phyloP scores from a whole-genome alignment of 2,113 vertebrate genomes.

The Sander vitreus region DNA sequence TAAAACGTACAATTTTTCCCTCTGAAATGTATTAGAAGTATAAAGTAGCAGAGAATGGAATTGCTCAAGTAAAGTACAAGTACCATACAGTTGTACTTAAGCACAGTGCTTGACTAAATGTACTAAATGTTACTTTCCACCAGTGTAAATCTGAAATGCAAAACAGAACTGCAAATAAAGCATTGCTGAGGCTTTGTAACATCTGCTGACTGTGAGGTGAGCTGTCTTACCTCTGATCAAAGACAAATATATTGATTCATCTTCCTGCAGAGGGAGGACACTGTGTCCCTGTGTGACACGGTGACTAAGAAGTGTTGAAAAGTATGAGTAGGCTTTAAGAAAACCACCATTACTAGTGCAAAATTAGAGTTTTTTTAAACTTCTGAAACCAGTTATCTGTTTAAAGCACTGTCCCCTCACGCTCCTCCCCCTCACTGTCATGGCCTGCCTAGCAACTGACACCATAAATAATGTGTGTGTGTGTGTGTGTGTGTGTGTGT shows the following conservation, averaged over 20 bases:
- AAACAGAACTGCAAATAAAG: not conserved
- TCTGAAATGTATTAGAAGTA: too few species aligned
- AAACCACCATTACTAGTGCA: not conserved
- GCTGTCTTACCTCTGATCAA: not conserved
- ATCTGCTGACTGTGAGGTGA: not conserved
- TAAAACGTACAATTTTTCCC: too few species aligned
- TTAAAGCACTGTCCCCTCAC: slow-evolving; percentile 51
- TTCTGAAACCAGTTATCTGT: slow-evolving; percentile 3
- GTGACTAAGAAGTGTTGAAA: not conserved
- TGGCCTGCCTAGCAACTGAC: slow-evolving; percentile 78
- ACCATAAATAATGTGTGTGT: slow-evolving; percentile 73
- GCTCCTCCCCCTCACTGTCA: slow-evolving; percentile 59
- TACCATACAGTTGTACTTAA: not conserved
- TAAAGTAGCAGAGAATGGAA: too few species aligned
- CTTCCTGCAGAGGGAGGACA: not conserved
- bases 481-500: slow-evolving; percentile 33
- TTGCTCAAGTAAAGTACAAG: too few species aligned
- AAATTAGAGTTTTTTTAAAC: not conserved
- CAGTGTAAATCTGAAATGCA: not conserved
- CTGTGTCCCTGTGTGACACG: slow-evolving; percentile 1
- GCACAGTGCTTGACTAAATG: not conserved
- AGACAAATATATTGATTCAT: slow-evolving; percentile 7
- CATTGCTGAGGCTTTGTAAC: not conserved
- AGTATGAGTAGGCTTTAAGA: not conserved
- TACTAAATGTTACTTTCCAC: not conserved